phyloP scores from a whole-genome alignment of 2,888 invertebrate species.

The Sceliomorpha sp. region DNA sequence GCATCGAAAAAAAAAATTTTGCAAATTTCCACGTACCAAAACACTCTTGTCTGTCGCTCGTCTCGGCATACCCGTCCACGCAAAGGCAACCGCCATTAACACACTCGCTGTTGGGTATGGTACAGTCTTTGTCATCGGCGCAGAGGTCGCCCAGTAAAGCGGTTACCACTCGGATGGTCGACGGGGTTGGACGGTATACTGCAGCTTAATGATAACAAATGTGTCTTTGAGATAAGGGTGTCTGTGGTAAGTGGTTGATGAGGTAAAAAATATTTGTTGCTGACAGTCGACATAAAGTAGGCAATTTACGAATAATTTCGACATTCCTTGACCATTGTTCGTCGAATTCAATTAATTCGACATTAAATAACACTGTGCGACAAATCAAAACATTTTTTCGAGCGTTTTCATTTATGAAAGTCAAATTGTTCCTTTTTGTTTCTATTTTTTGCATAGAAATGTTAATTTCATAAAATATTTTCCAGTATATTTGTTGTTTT shows the following conservation, averaged over 20 bases:
- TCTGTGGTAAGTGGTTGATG: conserved; percentile 38
- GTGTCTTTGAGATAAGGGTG: conserved; percentile 50
- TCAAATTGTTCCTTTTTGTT: too few relatives aligned
- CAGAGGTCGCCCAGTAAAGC: conserved; percentile 91
- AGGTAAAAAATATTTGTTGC: too few relatives aligned
- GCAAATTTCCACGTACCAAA: conserved; percentile 76
- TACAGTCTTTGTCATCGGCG: conserved; percentile 85
- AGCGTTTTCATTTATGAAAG: too few relatives aligned
- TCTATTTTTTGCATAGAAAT: too few relatives aligned
- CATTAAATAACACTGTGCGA: too few relatives aligned
- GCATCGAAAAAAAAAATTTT: background rate
- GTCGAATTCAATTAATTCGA: too few relatives aligned
- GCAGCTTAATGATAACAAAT: conserved; percentile 75
- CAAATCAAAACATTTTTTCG: too few relatives aligned
- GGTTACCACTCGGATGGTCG: conserved; percentile 84
- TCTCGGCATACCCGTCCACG: conserved; percentile 84
- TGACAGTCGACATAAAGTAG: too few relatives aligned
- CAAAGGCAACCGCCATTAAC: conserved; percentile 88
- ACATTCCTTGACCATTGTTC: too few relatives aligned
- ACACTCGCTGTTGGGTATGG: conserved; percentile 87
- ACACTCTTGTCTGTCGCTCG: conserved; percentile 85
- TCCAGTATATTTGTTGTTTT: too few relatives aligned
- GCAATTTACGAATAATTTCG: too few relatives aligned
- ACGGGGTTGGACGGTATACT: conserved; percentile 84
- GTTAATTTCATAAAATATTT: too few relatives aligned